These are phyloP conservation scores for Tetramorium parvispinum DNA, from an alignment of 1,140 invertebrate species.

Conservation along the genomic window DNA sequence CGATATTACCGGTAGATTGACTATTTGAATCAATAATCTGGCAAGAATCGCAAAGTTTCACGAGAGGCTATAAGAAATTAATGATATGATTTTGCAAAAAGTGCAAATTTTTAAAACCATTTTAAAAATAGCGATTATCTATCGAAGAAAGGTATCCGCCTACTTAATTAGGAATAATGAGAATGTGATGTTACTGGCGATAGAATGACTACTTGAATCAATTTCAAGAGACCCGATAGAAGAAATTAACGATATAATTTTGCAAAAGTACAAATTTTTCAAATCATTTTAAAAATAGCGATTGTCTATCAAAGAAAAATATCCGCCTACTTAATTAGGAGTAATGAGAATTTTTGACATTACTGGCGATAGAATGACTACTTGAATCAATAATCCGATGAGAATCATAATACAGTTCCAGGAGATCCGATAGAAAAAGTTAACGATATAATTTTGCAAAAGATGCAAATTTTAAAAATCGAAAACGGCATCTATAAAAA, in stretches of 20 bases:
- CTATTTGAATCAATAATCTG: not conserved
- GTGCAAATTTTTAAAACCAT: not conserved
- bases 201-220: not conserved
- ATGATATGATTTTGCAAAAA: not conserved
- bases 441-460: not conserved
- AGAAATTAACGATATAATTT: not conserved
- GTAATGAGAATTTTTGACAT: not conserved
- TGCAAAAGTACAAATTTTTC: not conserved
- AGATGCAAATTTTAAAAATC: not conserved
- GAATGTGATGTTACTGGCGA: not conserved
- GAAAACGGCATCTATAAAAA: not conserved
- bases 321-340: not conserved
- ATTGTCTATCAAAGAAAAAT: not conserved
- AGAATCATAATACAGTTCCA: slow-evolving; percentile 8
- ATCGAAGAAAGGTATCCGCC: not conserved
- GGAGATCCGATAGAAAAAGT: not conserved
- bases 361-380: not conserved
- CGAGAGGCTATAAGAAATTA: slow-evolving; percentile 21
- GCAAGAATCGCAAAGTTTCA: slow-evolving; percentile 4
- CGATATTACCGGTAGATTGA: not conserved
- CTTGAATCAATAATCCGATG: not conserved
- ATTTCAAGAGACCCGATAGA: not conserved
- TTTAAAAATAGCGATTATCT: not conserved
- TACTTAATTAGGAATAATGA: not conserved
- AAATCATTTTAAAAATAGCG: not conserved